These are phyloP conservation scores for Diadumene lineata DNA, from an alignment of 92 coral and sea anemone genomes.

Conservation along the genomic window DNA sequence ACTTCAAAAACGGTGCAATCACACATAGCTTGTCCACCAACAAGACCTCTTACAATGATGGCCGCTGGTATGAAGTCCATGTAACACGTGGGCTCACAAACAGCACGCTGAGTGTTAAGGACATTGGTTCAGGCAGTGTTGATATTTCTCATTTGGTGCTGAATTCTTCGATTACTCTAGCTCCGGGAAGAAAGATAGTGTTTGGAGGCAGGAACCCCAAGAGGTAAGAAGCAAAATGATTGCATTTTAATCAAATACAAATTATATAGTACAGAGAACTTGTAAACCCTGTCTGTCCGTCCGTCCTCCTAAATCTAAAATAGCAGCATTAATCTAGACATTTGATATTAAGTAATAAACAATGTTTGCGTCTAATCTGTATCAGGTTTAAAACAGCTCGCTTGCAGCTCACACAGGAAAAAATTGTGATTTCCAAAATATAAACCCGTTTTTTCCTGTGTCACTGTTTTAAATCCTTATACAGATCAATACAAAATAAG, in stretches of 20 bases:
- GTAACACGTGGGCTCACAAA: slow-evolving; percentile 80
- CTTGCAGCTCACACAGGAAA: no score
- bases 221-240: slow-evolving; percentile 43
- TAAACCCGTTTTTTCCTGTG: no score
- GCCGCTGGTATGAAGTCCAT: slow-evolving; percentile 86
- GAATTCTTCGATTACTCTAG: slow-evolving; percentile 39
- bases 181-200: slow-evolving; percentile 57
- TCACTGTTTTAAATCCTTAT: no score
- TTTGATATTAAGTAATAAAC: no score
- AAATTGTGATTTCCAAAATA: no score
- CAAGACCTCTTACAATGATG: slow-evolving; percentile 70
- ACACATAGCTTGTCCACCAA: slow-evolving; percentile 48
- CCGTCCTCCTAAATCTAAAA: no score
- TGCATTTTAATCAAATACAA: no score
- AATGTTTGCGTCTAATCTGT: no score
- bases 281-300: no score
- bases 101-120: slow-evolving; percentile 68
- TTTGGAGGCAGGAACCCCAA: slow-evolving; percentile 87
- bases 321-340: no score
- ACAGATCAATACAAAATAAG: background rate
- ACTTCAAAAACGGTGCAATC: slow-evolving; percentile 50
- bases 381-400: no score
- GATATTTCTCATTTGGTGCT: slow-evolving; percentile 45
- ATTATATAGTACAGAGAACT: no score
- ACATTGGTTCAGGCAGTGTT: slow-evolving; percentile 51